These are phyloP conservation scores for Phallusia fumigata DNA, from an alignment of 23 tunicate genomes.

Conservation along the genomic window DNA sequence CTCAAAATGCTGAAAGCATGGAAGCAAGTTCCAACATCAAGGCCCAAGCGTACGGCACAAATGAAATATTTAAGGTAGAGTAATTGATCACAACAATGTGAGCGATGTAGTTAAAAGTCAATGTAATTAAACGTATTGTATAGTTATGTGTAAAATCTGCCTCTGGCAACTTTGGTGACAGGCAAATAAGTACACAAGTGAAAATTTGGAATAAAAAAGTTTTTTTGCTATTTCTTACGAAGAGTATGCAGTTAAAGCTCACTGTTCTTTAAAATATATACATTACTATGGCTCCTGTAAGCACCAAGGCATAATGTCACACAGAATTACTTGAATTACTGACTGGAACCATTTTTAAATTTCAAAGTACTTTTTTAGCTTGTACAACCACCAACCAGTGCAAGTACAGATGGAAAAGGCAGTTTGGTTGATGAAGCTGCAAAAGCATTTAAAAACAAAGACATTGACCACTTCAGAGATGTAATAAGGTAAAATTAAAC, in stretches of 20 bases:
- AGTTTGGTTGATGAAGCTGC: conserved; percentile 44
- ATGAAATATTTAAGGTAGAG: not conserved
- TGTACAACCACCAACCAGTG: conserved; percentile 34
- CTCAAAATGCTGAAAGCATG: not conserved
- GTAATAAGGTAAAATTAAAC: not conserved
- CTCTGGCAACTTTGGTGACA: no score
- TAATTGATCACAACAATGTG: no score
- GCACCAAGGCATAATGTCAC: no score
- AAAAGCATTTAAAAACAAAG: conserved; percentile 19
- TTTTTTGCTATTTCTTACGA: no score
- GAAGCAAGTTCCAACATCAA: not conserved
- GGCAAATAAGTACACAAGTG: no score
- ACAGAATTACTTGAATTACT: not conserved
- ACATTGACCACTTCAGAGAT: conserved; percentile 4
- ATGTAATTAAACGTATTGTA: no score
- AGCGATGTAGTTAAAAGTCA: no score
- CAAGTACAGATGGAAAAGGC: conserved; percentile 13
- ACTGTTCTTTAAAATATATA: no score
- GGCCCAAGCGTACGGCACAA: not conserved
- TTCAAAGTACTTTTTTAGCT: conserved; percentile 5
- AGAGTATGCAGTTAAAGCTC: no score
- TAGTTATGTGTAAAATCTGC: no score
- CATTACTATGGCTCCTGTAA: no score
- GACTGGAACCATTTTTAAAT: not conserved
- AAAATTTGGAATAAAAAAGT: no score